Evolutionary conservation across 2,113 vertebrate genomes (phyloP).

Genomic region (Equus quagga): DNA sequence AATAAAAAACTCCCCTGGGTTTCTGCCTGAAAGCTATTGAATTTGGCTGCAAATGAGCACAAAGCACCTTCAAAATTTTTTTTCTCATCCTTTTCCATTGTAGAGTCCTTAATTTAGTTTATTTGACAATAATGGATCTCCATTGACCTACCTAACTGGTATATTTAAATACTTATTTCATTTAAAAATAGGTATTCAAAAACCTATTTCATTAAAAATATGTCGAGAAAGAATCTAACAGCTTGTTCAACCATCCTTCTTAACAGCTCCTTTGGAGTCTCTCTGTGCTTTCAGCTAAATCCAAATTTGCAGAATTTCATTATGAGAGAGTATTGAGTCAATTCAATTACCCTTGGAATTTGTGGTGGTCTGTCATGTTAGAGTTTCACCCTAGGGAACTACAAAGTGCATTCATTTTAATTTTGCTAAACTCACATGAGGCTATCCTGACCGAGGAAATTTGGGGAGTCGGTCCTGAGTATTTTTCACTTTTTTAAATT

Average conservation of each 20-base stretch:
- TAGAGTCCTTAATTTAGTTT: conserved; percentile 68
- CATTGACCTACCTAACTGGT: conserved; percentile 64
- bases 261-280: conserved; percentile 78
- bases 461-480: background rate
- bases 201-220: conserved; percentile 75
- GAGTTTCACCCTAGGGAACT: conserved; percentile 63
- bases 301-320: conserved; percentile 81
- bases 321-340: conserved; percentile 72
- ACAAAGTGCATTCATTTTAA: conserved; percentile 63
- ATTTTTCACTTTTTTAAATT: background rate
- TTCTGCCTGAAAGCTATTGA: conserved; percentile 80
- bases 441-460: conserved; percentile 36
- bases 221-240: conserved; percentile 65
- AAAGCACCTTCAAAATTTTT: conserved; percentile 60
- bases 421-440: conserved; percentile 56
- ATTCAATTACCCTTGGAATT: conserved; percentile 79
- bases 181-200: conserved; percentile 76
- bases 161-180: conserved; percentile 74
- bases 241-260: conserved; percentile 74
- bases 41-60: conserved; percentile 78
- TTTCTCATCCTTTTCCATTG: conserved; percentile 60
- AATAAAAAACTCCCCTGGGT: conserved; percentile 78
- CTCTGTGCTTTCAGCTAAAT: conserved; percentile 79
- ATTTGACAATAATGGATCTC: conserved; percentile 75
- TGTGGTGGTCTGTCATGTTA: conserved; percentile 70